Conservation (phyloP, 1,140 invertebrate species). For the Anoplophora glabripennis region DNA sequence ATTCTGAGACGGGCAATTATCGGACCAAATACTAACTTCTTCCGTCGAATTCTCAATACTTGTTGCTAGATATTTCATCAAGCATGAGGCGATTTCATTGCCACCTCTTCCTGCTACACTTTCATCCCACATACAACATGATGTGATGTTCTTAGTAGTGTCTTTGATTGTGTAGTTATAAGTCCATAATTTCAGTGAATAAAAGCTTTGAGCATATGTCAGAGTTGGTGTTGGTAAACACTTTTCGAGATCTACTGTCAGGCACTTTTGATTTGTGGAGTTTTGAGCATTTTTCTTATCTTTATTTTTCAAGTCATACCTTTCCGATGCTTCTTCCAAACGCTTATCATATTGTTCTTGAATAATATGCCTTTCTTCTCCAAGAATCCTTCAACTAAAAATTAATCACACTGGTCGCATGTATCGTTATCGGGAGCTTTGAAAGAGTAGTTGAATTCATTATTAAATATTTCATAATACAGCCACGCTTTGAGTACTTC, state of each 20-base stretch:
- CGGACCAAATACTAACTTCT: constrained; percentile 12
- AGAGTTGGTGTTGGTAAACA: constrained; percentile 14
- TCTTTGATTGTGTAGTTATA: constrained; percentile 16
- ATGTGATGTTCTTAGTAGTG: background rate
- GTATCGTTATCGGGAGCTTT: too few species aligned
- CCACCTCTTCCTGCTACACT: constrained; percentile 11
- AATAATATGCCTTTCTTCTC: too few species aligned
- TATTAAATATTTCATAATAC: too few species aligned
- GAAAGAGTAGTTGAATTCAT: too few species aligned
- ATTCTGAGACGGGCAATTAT: constrained; percentile 9
- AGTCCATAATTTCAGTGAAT: constrained; percentile 13
- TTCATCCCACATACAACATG: constrained; percentile 19
- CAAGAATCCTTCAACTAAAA: too few species aligned
- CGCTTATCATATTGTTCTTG: too few species aligned
- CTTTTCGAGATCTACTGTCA: constrained; percentile 13
- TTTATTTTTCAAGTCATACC: too few species aligned
- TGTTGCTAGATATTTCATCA: background rate
- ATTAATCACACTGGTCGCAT: too few species aligned
- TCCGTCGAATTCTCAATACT: too few species aligned
- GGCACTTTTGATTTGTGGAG: background rate
- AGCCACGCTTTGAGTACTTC: too few species aligned
- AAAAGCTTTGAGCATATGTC: constrained; percentile 21
- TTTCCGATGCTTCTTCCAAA: too few species aligned
- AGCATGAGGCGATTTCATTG: constrained; percentile 19
- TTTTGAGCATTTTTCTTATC: too few species aligned